phyloP scores from a whole-genome alignment of 2,797 vertebrate genomes.

The Enteromius unitaeniatus region DNA sequence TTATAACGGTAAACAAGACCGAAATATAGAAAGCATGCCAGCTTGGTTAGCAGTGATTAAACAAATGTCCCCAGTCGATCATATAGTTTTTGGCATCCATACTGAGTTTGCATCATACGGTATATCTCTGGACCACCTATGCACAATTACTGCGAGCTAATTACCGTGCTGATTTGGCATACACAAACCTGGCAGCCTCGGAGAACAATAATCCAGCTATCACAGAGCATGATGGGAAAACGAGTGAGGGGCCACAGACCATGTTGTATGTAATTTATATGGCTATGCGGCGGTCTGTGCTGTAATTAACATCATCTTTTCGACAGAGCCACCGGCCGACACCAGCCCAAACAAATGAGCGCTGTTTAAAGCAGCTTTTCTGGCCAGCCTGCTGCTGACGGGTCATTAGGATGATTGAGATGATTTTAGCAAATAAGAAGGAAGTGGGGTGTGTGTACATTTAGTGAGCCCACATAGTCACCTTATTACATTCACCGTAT shows the following conservation, averaged over 20 bases:
- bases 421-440: slow-evolving; percentile 56
- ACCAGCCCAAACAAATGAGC: slow-evolving; percentile 69
- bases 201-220: slow-evolving; percentile 74
- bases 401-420: slow-evolving; percentile 72
- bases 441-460: not conserved
- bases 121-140: slow-evolving; percentile 67
- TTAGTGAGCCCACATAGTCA: not conserved
- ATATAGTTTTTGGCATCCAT: slow-evolving; percentile 34
- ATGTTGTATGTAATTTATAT: slow-evolving; percentile 73
- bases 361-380: slow-evolving; percentile 70
- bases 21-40: slow-evolving; percentile 9
- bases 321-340: slow-evolving; percentile 69
- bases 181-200: slow-evolving; percentile 68
- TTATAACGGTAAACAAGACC: not conserved
- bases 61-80: slow-evolving; percentile 26
- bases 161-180: slow-evolving; percentile 76
- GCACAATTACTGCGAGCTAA: slow-evolving; percentile 74
- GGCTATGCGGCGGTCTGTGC: slow-evolving; percentile 63
- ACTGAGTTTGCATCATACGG: slow-evolving; percentile 68
- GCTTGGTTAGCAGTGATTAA: slow-evolving; percentile 37
- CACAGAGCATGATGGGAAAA: slow-evolving; percentile 53
- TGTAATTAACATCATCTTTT: slow-evolving; percentile 77
- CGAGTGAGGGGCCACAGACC: slow-evolving; percentile 52
- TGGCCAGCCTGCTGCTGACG: slow-evolving; percentile 65
- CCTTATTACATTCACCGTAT: not conserved